Base-by-base conservation (phyloP, 2,113 vertebrate species). In the Machaerirhynchus nigripectus region DNA sequence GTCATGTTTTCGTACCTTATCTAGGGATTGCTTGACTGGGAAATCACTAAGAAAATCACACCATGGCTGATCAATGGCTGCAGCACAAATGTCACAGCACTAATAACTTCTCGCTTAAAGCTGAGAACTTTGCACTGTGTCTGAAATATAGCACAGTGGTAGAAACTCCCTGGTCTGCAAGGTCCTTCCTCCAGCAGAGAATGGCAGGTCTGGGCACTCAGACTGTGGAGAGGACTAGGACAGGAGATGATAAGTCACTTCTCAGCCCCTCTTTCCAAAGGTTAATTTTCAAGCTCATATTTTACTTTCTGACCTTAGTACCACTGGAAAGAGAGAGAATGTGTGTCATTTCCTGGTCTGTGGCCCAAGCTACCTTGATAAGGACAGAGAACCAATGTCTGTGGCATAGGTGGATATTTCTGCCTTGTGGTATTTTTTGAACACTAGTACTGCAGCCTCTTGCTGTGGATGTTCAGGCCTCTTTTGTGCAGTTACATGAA, bases 21-120 rank as follows among this genome's bases (percentile, higher is more conserved):
- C 91, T 49, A 37, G 84, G 74, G 77, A 69, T 73, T 64, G 33
- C 53, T 44, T 96, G 69, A 46, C 52, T 26, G 3, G 74, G 74
- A 95, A 91, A 87, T 87, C 20, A 3, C 61, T 57, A 65, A 76
- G 65, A 68, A 96, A 94, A 93, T 61, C 57, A 79, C 74, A 89
- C 52, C 18, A 20, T 11, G 68, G 50, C 40, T 76, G 78, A 94
- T 89, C 4, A 0, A 85, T 76, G 69, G 28, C 70, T 73, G 37
- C 61, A 89, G 81, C 70, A 89, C 70, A 87, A 91, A 91, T 71
- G 74, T 78, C 61, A 85, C 49, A 82, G 52, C 30, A 40, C 68
- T 89, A 73, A 79, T 57, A 95, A 80, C 61, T 49, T 35, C 47
- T 44, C 3, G 0, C 24, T 67, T 68, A 67, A 90, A 92, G 44